Evolutionary conservation across 2,888 invertebrate genomes (phyloP).

Genomic region (Clostera curtula): DNA sequence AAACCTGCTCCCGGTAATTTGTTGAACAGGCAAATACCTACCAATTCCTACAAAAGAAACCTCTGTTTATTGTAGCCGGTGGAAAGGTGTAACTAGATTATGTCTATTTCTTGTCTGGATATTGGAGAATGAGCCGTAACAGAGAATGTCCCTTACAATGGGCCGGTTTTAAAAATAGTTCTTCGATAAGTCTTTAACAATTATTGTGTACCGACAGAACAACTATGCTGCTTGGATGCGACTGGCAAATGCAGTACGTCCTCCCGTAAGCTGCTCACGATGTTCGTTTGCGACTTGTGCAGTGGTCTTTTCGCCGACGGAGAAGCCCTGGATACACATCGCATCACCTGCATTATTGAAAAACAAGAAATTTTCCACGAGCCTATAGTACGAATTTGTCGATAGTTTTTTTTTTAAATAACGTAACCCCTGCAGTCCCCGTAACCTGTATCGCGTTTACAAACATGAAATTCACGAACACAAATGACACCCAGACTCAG

Average conservation of each 20-base stretch:
- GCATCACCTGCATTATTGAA: conserved; percentile 38
- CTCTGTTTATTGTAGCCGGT: too few relatives aligned
- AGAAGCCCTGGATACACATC: conserved; percentile 52
- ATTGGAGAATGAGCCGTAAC: too few relatives aligned
- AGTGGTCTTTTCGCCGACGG: conserved; percentile 57
- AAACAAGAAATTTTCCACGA: conserved; percentile 28
- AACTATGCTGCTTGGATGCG: conserved; percentile 49
- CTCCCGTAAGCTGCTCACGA: conserved; percentile 44
- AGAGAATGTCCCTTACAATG: not conserved
- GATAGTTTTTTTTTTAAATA: too few relatives aligned
- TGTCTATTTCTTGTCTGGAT: too few relatives aligned
- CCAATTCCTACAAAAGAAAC: too few relatives aligned
- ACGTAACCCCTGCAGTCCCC: too few relatives aligned
- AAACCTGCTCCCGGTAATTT: too few relatives aligned
- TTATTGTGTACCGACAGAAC: conserved; percentile 32
- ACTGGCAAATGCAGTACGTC: conserved; percentile 41
- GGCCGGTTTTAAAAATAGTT: conserved; percentile 9
- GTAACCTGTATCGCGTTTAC: too few relatives aligned
- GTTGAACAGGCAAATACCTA: too few relatives aligned
- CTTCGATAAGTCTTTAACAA: conserved; percentile 4
- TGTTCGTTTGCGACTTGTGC: conserved; percentile 63
- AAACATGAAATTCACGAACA: too few relatives aligned
- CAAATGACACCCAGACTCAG: too few relatives aligned
- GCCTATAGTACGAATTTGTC: conserved; percentile 19
- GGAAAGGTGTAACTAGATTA: too few relatives aligned